Percentiles rank a stretch among this genome's conserved stretches.
These are phyloP conservation scores for Paedocypris sp. DNA, from an alignment of 2,113 vertebrate species.

Conservation along the genomic window DNA sequence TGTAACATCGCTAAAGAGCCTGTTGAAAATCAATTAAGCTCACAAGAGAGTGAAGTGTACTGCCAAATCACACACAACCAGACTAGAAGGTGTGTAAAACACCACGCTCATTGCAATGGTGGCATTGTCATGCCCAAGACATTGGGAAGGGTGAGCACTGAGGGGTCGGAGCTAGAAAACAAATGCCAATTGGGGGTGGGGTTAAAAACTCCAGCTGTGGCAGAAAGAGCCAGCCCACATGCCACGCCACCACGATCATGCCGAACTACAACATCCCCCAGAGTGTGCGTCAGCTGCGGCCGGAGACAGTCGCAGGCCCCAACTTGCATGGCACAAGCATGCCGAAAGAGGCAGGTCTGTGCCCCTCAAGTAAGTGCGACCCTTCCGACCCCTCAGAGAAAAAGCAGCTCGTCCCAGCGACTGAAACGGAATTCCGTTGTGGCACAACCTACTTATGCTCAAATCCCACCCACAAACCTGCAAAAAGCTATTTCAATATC, in stretches of 20 bases:
- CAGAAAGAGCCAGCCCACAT: conserved; percentile 42
- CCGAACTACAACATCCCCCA: conserved; percentile 34
- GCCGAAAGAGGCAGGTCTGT: conserved; percentile 46
- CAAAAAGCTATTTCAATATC: conserved; percentile 19
- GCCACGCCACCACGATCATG: conserved; percentile 55
- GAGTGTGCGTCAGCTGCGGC: conserved; percentile 54
- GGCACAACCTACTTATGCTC: conserved; percentile 42
- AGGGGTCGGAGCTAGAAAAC: conserved; percentile 42
- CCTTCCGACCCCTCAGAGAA: conserved; percentile 50
- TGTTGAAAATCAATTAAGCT: no score
- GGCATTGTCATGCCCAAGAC: conserved; percentile 65
- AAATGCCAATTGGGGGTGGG: conserved; percentile 41
- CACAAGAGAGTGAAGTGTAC: conserved; percentile 56
- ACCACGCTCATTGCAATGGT: conserved; percentile 56
- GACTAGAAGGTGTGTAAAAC: conserved; percentile 36
- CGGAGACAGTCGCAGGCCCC: conserved; percentile 53
- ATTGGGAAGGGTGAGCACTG: conserved; percentile 60
- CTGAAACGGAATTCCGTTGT: conserved; percentile 25
- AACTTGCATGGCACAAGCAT: conserved; percentile 50
- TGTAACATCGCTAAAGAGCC: not conserved
- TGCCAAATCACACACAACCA: conserved; percentile 55
- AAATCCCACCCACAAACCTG: conserved; percentile 46
- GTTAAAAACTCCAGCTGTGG: no score
- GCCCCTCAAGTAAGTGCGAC: conserved; percentile 55
- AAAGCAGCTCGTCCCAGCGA: conserved; percentile 36